Evolutionary conservation across 2,113 vertebrate species (phyloP).

Genomic region (Ceuthmochares aereus): DNA sequence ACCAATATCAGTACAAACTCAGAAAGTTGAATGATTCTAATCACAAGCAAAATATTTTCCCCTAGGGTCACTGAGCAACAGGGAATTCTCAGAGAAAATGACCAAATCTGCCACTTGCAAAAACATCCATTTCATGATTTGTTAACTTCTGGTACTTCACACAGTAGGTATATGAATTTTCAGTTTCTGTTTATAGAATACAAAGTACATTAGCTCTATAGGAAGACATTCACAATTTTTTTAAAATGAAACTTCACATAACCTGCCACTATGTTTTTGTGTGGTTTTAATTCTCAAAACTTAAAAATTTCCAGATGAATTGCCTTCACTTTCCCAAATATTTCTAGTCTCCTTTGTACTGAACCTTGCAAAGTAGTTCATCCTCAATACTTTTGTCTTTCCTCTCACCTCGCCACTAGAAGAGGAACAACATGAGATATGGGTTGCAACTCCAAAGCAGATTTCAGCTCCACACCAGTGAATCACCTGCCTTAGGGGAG

Average conservation of each 20-base stretch:
- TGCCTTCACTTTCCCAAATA: background rate
- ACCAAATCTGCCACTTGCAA: background rate
- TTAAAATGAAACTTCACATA: background rate
- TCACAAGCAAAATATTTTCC: background rate
- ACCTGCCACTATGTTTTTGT: background rate
- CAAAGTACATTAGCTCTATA: background rate
- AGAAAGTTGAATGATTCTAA: background rate
- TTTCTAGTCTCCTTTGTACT: background rate
- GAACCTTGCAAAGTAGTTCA: background rate
- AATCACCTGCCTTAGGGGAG: rapidly evolving
- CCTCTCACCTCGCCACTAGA: background rate
- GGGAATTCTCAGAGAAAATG: background rate
- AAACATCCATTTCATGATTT: background rate
- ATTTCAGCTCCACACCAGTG: rapidly evolving
- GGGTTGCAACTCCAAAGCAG: background rate
- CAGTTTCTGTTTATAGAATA: background rate
- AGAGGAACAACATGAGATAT: background rate
- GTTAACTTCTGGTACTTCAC: background rate
- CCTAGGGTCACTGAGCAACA: background rate
- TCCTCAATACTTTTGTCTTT: background rate
- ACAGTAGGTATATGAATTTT: background rate
- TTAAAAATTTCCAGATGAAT: background rate
- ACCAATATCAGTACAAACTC: background rate
- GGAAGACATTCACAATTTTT: background rate
- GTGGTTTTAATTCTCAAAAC: background rate